These are phyloP conservation scores for Priocnemis perturbator DNA, from an alignment of 2,888 invertebrate species.

Conservation along the genomic window DNA sequence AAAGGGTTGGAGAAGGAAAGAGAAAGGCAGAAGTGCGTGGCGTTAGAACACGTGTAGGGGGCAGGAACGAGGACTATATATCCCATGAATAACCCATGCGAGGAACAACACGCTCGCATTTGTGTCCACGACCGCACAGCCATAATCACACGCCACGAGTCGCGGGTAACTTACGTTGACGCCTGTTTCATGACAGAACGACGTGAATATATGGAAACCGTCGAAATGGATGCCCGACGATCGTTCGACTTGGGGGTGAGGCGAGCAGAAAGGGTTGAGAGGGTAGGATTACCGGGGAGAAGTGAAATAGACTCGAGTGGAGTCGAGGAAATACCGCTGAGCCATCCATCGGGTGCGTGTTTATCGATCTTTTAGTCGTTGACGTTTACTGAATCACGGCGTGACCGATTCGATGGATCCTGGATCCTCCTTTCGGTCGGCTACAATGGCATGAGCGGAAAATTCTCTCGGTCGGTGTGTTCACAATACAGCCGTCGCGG, in stretches of 20 bases:
- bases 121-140: constrained; percentile 26
- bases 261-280: constrained; percentile 14
- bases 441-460: no score
- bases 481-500: not conserved
- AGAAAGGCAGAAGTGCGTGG: constrained; percentile 16
- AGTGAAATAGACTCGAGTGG: constrained; percentile 8
- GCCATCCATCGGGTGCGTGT: constrained; percentile 11
- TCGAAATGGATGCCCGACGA: constrained; percentile 28
- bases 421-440: no score
- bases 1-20: constrained; percentile 1
- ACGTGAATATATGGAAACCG: constrained; percentile 24
- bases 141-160: constrained; percentile 15
- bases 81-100: constrained; percentile 53
- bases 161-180: constrained; percentile 2
- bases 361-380: constrained; percentile 13
- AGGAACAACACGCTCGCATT: constrained; percentile 30
- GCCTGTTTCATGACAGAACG: constrained; percentile 28
- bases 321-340: constrained; percentile 14
- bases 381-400: constrained; percentile 11
- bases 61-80: constrained; percentile 31
- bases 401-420: no score
- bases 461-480: no score
- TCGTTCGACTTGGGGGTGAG: constrained; percentile 15
- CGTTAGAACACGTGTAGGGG: constrained; percentile 51
- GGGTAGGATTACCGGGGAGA: constrained; percentile 15